phyloP scores from a whole-genome alignment of 2,797 vertebrate species.

The Diplodus puntazzo region DNA sequence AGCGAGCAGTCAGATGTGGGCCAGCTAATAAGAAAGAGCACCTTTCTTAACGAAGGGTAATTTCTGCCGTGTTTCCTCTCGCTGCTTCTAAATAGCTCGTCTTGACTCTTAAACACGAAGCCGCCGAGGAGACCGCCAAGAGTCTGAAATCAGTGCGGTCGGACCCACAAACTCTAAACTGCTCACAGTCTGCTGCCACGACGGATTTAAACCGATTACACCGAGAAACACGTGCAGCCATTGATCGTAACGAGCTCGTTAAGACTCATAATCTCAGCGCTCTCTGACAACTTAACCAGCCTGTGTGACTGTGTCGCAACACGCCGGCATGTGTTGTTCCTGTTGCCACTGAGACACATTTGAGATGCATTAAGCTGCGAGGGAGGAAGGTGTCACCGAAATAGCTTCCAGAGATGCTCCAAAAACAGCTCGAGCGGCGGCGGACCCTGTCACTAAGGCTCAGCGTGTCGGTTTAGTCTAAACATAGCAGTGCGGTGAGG shows the following conservation, averaged over 20 bases:
- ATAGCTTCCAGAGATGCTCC: slow-evolving; percentile 60
- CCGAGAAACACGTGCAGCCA: too few species aligned
- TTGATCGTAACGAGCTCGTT: not conserved
- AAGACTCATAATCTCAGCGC: not conserved
- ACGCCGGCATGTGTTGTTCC: not conserved
- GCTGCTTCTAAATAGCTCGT: slow-evolving; percentile 32
- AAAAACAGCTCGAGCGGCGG: slow-evolving; percentile 31
- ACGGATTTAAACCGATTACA: too few species aligned
- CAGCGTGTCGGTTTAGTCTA: slow-evolving; percentile 55
- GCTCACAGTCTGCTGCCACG: not conserved
- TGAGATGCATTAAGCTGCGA: slow-evolving; percentile 34
- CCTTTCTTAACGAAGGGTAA: slow-evolving; percentile 56
- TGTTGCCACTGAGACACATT: slow-evolving; percentile 15
- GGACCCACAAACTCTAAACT: slow-evolving; percentile 34
- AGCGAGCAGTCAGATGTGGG: slow-evolving; percentile 64
- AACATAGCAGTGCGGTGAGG: slow-evolving; percentile 59
- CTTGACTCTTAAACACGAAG: slow-evolving; percentile 52
- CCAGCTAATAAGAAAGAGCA: slow-evolving; percentile 63
- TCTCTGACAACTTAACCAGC: not conserved
- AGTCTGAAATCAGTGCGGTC: slow-evolving; percentile 47
- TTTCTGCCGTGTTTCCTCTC: slow-evolving; percentile 62
- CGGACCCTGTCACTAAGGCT: slow-evolving; percentile 42
- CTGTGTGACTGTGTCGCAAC: too few species aligned
- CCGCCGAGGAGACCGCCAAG: slow-evolving; percentile 41
- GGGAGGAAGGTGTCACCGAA: slow-evolving; percentile 42